A percentile compares a stretch with the other conserved stretches of the same genome.
Conservation (phyloP, 2,113 vertebrate species). For the Chaetops frenatus region DNA sequence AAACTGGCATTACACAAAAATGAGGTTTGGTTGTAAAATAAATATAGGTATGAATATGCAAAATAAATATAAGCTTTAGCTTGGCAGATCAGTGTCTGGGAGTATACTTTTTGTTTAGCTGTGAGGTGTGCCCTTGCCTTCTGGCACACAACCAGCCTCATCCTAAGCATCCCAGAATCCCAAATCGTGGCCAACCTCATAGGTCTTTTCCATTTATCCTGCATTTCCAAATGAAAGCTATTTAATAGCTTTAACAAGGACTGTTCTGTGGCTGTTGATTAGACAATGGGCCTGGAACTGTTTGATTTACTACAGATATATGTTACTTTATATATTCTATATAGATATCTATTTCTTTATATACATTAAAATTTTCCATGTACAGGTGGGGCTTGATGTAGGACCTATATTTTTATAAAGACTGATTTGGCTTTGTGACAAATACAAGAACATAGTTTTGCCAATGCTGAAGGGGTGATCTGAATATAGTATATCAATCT, state of each 20-base stretch:
- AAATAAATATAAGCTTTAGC: neutral
- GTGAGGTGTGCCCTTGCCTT: neutral
- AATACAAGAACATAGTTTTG: neutral
- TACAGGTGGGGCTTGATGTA: rapidly evolving
- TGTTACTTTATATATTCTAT: neutral
- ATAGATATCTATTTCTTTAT: neutral
- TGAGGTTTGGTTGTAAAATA: neutral
- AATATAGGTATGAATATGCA: neutral
- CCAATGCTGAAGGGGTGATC: neutral
- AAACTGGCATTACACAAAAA: neutral
- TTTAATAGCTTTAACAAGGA: neutral
- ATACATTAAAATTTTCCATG: neutral
- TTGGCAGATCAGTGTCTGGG: neutral
- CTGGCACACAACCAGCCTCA: neutral
- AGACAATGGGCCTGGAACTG: neutral
- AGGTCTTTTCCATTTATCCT: neutral
- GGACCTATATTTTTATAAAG: neutral
- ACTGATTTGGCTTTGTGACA: neutral
- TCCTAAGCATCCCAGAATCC: neutral
- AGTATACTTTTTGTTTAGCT: neutral
- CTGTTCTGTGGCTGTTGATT: neutral
- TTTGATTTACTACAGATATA: neutral
- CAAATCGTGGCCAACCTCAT: rapidly evolving
- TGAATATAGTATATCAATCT: neutral
- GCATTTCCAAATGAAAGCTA: neutral